Percentiles rank a stretch among this genome's conserved stretches.
These are phyloP conservation scores for Mimachlamys varia DNA, from an alignment of 2,888 invertebrate genomes.

Conservation along the genomic window DNA sequence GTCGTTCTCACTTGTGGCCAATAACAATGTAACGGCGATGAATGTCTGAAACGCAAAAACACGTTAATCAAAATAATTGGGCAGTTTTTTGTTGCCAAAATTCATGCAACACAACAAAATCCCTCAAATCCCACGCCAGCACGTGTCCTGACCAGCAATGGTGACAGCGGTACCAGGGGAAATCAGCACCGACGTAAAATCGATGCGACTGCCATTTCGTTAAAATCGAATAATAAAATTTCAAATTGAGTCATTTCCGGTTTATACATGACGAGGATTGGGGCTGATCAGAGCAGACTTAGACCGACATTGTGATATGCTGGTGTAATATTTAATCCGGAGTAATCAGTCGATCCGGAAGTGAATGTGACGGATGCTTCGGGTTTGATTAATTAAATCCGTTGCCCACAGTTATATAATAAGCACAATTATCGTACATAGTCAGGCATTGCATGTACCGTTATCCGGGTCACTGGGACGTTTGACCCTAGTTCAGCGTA, in stretches of 20 bases:
- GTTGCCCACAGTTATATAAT: slow-evolving; percentile 2
- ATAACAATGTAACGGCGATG: background rate
- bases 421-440: background rate
- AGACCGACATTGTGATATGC: background rate
- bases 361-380: background rate
- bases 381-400: slow-evolving; percentile 5
- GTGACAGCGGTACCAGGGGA: slow-evolving; percentile 2
- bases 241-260: slow-evolving; percentile 33
- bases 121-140: background rate
- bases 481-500: background rate
- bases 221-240: slow-evolving; percentile 33
- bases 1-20: background rate
- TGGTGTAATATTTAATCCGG: background rate
- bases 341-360: background rate
- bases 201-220: slow-evolving; percentile 22
- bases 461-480: background rate
- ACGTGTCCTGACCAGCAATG: background rate
- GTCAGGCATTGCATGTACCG: background rate
- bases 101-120: background rate
- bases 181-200: background rate
- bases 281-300: background rate
- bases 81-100: background rate
- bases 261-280: background rate
- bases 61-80: slow-evolving; percentile 27
- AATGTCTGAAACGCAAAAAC: background rate